Percentiles rank a stretch among this genome's conserved stretches.
phyloP scores from a whole-genome alignment of 92 coral and sea anemone species.

The Pocillopora grandis region DNA sequence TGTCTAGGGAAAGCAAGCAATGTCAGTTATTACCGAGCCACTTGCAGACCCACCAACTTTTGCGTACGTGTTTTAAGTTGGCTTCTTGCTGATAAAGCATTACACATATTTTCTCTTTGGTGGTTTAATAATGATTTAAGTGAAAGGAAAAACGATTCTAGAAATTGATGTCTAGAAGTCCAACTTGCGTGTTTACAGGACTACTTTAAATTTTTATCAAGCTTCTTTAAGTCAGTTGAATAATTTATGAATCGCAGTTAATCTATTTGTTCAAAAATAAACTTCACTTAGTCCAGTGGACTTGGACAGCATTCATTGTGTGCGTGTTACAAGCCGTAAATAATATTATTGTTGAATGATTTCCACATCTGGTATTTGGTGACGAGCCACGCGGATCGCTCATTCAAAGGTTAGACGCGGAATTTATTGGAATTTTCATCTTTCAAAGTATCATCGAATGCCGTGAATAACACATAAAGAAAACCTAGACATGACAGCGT shows the following conservation, averaged over 20 bases:
- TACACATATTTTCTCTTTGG: background rate
- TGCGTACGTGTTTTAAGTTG: background rate
- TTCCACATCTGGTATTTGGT: background rate
- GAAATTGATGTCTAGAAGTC: background rate
- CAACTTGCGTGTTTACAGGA: background rate
- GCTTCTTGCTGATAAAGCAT: background rate
- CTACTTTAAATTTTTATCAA: background rate
- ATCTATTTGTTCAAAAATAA: background rate
- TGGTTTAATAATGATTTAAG: background rate
- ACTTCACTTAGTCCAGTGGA: background rate
- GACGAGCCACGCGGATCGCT: background rate
- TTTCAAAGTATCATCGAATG: too few relatives aligned
- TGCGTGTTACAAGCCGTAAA: too few relatives aligned
- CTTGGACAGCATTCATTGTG: background rate
- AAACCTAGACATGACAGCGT: too few relatives aligned
- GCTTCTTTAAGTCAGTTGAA: background rate
- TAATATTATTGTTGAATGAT: background rate
- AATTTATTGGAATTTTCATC: too few relatives aligned
- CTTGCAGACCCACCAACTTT: background rate
- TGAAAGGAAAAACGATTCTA: background rate
- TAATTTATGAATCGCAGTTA: background rate
- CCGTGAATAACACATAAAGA: too few relatives aligned
- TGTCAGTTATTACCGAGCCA: background rate
- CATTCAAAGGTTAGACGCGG: too few relatives aligned
- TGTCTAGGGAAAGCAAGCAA: slow-evolving; percentile 8